These are phyloP conservation scores for Clupea harengus DNA, from an alignment of 2,113 vertebrate genomes.

Conservation along the genomic window DNA sequence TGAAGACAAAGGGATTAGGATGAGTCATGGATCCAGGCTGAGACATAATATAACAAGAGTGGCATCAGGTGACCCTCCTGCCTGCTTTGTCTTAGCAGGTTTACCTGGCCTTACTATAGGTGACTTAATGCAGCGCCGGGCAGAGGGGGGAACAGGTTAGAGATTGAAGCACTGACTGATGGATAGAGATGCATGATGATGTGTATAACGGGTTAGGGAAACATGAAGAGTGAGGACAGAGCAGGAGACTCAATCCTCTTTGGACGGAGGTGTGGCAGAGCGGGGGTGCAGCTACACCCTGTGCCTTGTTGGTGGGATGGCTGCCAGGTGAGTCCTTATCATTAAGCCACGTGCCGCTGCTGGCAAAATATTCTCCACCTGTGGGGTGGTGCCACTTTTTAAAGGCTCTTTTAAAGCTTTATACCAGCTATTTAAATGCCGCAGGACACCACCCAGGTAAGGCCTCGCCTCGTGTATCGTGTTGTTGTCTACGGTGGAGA, in stretches of 20 bases:
- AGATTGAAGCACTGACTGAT: not conserved
- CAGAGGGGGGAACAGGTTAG: not conserved
- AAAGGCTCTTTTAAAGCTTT: not conserved
- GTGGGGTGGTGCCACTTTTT: not conserved
- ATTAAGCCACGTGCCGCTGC: not conserved
- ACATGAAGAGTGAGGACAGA: too few species aligned
- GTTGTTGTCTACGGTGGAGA: too few species aligned
- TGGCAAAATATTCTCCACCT: not conserved
- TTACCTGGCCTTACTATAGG: not conserved
- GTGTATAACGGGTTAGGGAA: not conserved
- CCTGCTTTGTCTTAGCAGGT: not conserved
- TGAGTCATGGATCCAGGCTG: not conserved
- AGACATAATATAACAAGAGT: not conserved
- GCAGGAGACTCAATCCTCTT: not conserved
- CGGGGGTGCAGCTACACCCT: not conserved
- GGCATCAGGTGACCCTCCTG: not conserved
- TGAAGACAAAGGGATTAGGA: not conserved
- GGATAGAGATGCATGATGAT: not conserved
- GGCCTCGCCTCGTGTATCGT: not conserved
- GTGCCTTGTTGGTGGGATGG: not conserved
- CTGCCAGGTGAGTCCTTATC: slow-evolving; percentile 16
- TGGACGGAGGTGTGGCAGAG: not conserved
- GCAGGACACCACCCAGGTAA: not conserved
- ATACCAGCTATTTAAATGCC: not conserved
- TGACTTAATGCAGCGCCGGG: not conserved